Evolutionary conservation across 2,888 invertebrate species (phyloP).

Genomic region (Trissolcus japonicus): DNA sequence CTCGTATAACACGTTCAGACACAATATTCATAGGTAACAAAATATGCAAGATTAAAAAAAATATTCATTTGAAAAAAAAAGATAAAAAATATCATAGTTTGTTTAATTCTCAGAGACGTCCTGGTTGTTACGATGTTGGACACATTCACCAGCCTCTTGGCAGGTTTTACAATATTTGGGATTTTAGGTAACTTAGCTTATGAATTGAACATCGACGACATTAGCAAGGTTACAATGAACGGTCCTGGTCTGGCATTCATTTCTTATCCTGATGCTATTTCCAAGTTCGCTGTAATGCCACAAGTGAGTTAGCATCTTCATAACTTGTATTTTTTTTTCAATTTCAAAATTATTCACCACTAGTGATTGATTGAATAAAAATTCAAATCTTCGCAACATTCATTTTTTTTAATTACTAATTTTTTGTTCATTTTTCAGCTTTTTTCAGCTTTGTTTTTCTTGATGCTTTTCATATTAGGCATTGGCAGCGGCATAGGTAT

Average conservation of each 20-base stretch:
- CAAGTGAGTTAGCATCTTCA: slow-evolving; percentile 76
- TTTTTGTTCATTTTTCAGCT: slow-evolving; percentile 21
- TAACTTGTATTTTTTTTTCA: neutral
- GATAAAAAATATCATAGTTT: neutral
- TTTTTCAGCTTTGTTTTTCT: slow-evolving; percentile 73
- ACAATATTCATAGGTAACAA: slow-evolving; percentile 79
- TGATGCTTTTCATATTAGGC: slow-evolving; percentile 78
- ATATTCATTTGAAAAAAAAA: too few relatives aligned
- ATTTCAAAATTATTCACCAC: too few relatives aligned
- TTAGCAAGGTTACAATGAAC: slow-evolving; percentile 83
- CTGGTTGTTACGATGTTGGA: slow-evolving; percentile 89
- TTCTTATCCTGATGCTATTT: slow-evolving; percentile 90
- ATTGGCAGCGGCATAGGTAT: slow-evolving; percentile 77
- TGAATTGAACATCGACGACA: slow-evolving; percentile 80
- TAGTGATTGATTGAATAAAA: too few relatives aligned
- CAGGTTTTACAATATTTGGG: slow-evolving; percentile 90
- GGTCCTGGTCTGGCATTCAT: slow-evolving; percentile 90
- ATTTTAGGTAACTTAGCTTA: slow-evolving; percentile 88
- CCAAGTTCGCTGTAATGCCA: slow-evolving; percentile 84
- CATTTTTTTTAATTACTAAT: neutral
- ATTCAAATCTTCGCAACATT: neutral
- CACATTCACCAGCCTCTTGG: slow-evolving; percentile 88
- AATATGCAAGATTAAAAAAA: neutral
- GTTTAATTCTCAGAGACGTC: slow-evolving; percentile 78
- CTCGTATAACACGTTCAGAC: slow-evolving; percentile 80